phyloP scores from a whole-genome alignment of 2,797 vertebrate genomes.

The Sciurus vulgaris region DNA sequence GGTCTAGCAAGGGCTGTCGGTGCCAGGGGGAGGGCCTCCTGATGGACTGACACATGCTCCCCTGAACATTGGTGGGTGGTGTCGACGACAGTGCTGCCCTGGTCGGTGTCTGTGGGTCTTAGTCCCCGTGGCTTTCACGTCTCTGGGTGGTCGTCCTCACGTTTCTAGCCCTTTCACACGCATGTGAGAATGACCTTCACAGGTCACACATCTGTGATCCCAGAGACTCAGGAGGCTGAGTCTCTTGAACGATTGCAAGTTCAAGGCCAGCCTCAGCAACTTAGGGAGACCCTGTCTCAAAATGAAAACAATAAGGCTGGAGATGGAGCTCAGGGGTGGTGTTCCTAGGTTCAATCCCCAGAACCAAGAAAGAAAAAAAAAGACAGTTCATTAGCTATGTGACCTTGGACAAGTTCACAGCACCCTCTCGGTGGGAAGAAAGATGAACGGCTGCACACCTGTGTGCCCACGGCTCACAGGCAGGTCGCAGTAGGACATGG shows the following conservation, averaged over 20 bases:
- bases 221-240: too few species aligned
- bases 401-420: background rate
- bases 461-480: too few species aligned
- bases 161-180: background rate
- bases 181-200: background rate
- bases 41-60: background rate
- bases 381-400: background rate
- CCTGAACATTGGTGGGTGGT: background rate
- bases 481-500: fast-evolving
- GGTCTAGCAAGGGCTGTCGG: background rate
- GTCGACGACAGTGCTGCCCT: too few species aligned
- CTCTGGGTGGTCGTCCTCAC: background rate
- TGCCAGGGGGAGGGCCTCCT: background rate
- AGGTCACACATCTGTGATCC: too few species aligned
- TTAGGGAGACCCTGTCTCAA: too few species aligned
- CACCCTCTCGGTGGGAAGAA: background rate
- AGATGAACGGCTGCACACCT: background rate
- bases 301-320: too few species aligned
- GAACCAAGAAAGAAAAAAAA: too few species aligned
- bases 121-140: background rate
- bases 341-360: too few species aligned
- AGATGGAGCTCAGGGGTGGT: too few species aligned
- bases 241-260: too few species aligned
- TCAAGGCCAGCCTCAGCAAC: too few species aligned
- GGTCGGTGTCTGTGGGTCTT: background rate